Base-by-base conservation (phyloP, 2,888 invertebrate genomes). In the Brachyptera risi region DNA sequence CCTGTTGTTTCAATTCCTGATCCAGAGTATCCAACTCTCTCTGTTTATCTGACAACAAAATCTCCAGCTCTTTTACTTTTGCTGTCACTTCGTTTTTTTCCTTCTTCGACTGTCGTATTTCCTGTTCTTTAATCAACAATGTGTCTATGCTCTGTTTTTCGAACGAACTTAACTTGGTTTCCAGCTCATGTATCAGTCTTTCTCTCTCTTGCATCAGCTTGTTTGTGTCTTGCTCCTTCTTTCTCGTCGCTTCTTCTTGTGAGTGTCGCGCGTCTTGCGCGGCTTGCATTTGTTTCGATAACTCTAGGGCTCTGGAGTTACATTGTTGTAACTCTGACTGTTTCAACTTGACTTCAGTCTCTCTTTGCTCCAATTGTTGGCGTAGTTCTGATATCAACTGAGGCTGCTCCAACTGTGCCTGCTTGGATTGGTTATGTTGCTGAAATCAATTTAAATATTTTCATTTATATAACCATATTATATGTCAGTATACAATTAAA, bases 221-320 rank as follows among this genome's bases (percentile, higher is more conserved):
- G 1, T 17, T 42, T 17, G n/a, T 21, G 24, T 24, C 13, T 1
- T 21, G 21, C 9, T 35, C 9, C 2, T n/a, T 31, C 7, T 21
- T 3, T 21, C 19, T 19, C 9, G 19, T 11, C 3, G 13, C 17
- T 7, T 54, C 37, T 3, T 35, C 19, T 31, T 37, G 37, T 11
- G 37, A 19, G 2, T 17, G 19, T 17, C 21, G 11, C 2, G 9
- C 19, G 3, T 19, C 23, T 37, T 35, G n/a, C n/a, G n/a, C n/a
- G n/a, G n/a, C 54, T 54, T 51, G 24, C 50, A 51, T 27, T 17
- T 51, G 24, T 51, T 27, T 3, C 17, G 17, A n/a, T 17, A 27
- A 17, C 1, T 51, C 50, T 27, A 51, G 7, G n/a, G 26, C 27
- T 3, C 3, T 24, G 3, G 31, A 26, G 9, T 51, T 24, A 27